Base-by-base conservation (phyloP, 2,888 invertebrate genomes). In the Gari tellinella region DNA sequence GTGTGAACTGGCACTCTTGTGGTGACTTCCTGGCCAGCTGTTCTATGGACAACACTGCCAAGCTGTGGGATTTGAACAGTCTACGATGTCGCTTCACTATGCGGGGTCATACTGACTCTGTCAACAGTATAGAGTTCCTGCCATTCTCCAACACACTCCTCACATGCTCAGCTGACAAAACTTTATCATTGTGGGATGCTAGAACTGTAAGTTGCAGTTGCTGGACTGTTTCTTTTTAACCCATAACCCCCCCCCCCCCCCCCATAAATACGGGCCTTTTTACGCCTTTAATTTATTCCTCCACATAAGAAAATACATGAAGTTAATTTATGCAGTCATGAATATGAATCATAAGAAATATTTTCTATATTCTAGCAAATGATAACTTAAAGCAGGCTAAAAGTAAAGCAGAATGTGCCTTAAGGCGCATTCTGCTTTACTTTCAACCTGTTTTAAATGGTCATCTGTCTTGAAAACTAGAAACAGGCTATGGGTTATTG, bases 11-110 rank as follows among this genome's bases (percentile, higher is more conserved):
- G 91, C 92, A 92, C 68, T 82, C 88, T 0, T 90, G 90, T 81
- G 92, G 92, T 37, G 89, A 91, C 63, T 92, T 92, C 83, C 70
- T 92, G 55, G 92, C 91, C n/a, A 88, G 91, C 15, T 88, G 89
- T 58, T 92, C 92, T 40, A 89, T 91, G 90, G 92, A 92, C 76
- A 91, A 91, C 70, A 91, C 90, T 0, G 83, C 88, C 51, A 91
- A 91, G 81, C 79, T 92, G 5, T 92, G 91, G 92, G 92, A 92
- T 80, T 73, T 92, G 45, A 89, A 91, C 76, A 91, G 91, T 68
- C 73, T 89, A 67, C 82, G 91, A 21, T 92, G 92, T 82, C 88
- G 92, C 1, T 88, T 79, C 79, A 92, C 91, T 2, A 75, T 92
- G 37, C 82, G 92, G 52, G 92, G 92, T 4, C 92, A 92, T 65